Base-by-base conservation (phyloP, 2,888 invertebrate species). In the Pandemis cinnamomeana region DNA sequence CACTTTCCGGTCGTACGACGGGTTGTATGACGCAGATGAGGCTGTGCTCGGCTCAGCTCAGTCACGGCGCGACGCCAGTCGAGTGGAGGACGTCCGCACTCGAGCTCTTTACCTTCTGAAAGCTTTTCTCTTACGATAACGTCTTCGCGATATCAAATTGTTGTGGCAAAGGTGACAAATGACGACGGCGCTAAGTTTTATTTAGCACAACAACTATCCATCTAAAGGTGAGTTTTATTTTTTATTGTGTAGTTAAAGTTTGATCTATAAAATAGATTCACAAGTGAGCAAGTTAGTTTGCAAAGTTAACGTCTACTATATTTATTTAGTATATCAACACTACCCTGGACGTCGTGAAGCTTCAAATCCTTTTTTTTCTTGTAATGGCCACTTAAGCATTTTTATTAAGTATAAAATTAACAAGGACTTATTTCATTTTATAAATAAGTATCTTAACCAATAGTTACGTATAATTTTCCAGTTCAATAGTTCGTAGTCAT, bases 11-110 rank as follows among this genome's bases (percentile, higher is more conserved):
- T 89, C 86, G 89, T 90, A 88, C 84, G 89, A 75, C 81, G 83
- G 84, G 83, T 84, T 84, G 89, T 87, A 91, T 93, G 93, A 94
- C 93, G 93, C 90, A 94, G 93, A 90, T 90, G 90, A 86, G 87
- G 86, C 84, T 84, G 84, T 80, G 81, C 75, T 71, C 69, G 71
- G 73, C 80, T 78, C 80, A 79, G 81, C 79, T 80, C 82, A 83
- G 83, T 80, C 82, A 80, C 84, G 79, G 72, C 74, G 80, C 77
- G 71, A 70, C 76, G 83, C 82, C 88, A 92, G 91, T 91, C 88
- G 88, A 84, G 85, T 85, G 85, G 83, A 83, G 89, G 79, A 84
- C 90, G 90, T 83, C 81, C 83, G 83, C 80, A 81, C 79, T 87
- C 85, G 78, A 89, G 85, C 85, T 88, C 88, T 82, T 78, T 70